A percentile compares a stretch with the other conserved stretches of the same genome.
phyloP scores from a whole-genome alignment of 2,797 vertebrate species.

The Scyliorhinus canicula region DNA sequence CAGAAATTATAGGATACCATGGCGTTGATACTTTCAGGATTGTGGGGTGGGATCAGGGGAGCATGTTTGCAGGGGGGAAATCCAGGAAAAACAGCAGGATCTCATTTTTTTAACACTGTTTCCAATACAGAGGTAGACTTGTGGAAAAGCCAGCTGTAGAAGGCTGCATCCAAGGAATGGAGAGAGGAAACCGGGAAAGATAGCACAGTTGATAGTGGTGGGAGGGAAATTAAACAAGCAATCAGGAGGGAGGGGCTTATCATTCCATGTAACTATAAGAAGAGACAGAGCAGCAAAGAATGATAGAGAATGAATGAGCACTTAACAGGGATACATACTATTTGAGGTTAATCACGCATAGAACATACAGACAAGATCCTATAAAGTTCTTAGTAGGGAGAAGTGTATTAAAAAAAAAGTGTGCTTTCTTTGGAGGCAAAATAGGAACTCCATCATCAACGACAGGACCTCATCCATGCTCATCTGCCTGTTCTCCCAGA shows the following conservation, averaged over 20 bases:
- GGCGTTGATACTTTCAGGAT: neutral
- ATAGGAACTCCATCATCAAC: neutral
- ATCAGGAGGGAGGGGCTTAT: neutral
- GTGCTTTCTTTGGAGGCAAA: neutral
- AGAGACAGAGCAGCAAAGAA: neutral
- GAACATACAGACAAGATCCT: neutral
- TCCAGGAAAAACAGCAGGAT: neutral
- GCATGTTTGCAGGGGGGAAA: neutral
- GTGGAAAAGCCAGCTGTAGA: neutral
- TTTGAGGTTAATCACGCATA: neutral
- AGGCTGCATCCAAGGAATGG: neutral
- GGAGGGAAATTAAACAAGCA: neutral
- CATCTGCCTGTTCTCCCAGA: neutral
- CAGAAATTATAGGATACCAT: neutral
- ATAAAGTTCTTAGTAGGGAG: neutral
- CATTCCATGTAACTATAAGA: neutral
- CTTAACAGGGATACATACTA: neutral
- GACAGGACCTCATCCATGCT: neutral
- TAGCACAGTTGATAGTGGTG: neutral
- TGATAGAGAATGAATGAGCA: neutral
- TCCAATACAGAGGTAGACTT: neutral
- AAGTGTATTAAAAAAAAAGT: neutral
- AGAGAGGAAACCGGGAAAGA: neutral
- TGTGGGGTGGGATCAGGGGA: neutral
- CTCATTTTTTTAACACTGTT: neutral